Conservation (phyloP, 2,797 vertebrate genomes). For the Hemitrygon akajei region DNA sequence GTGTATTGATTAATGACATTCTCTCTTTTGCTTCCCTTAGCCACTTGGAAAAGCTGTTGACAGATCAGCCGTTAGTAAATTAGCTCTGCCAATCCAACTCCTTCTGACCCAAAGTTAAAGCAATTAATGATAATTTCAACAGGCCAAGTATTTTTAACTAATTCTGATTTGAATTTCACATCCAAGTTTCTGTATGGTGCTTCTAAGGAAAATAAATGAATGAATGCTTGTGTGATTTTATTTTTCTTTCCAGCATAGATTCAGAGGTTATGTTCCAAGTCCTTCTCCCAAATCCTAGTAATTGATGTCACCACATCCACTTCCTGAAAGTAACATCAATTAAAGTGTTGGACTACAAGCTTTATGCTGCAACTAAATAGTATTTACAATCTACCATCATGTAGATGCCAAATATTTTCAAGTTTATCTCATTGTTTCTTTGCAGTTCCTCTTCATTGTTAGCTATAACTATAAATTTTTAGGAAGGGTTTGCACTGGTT, state of each 20-base stretch:
- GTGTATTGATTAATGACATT: too few relatives aligned
- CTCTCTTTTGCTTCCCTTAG: too few relatives aligned
- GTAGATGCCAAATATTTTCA: background rate
- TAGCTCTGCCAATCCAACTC: too few relatives aligned
- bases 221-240: background rate
- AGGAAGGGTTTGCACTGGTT: background rate
- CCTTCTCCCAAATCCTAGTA: background rate
- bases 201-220: background rate
- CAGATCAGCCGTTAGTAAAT: too few relatives aligned
- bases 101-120: too few relatives aligned
- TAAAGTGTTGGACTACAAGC: slow-evolving; percentile 1
- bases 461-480: background rate
- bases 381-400: background rate
- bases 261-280: background rate
- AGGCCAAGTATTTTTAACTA: too few relatives aligned
- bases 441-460: background rate
- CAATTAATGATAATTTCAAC: too few relatives aligned
- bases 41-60: too few relatives aligned
- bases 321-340: background rate
- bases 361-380: background rate
- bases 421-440: background rate
- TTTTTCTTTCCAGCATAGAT: background rate
- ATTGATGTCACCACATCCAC: background rate
- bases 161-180: background rate
- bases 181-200: background rate